Evolutionary conservation across 2,888 invertebrate genomes (phyloP), one percentile per base, ranked within the genome.

Genomic region (Agrotis clavis): DNA sequence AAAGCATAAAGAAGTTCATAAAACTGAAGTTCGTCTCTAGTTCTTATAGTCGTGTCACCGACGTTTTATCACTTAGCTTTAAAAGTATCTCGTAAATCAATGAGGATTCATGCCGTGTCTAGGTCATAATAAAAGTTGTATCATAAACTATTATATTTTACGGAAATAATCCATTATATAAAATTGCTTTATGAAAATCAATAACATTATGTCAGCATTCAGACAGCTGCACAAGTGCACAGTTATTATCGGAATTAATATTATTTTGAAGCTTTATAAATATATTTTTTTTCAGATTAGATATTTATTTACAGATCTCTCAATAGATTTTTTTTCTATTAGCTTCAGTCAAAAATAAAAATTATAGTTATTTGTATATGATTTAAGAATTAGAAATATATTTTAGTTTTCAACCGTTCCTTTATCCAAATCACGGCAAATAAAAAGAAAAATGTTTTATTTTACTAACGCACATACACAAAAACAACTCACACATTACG

Each of bases 1-100:
- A 63, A 75, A 62, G 62, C 65, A 69, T 74, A 83, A 75, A 82
- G 65, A 47, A 70, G 72, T 80, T 82, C 82, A 70, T 80, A 73
- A 82, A 82, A 80, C 67, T 65, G 62, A 72, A 73, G 35, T 77
- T 69, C 18, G 54, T n/a, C 63, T 47, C 25, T 54, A 69, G 66
- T 77, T 62, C 63, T 57, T 30, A 41, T 21, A 64, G 30, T 65
- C 47, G 25, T 54, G 53, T 59, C 35, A 56, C 35, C 45, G 21
- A 57, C 19, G 50, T 78, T 82, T 80, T 82, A 82, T 80, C 67
- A 78, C 73, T 70, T 57, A 59, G 66, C 61, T 73, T 71, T 70
- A 54, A 67, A 71, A 67, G 63, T 77, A 14, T 48, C 59, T 60
- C 66, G 56, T 68, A 66, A 81, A 80, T 66, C 71, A 68, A 66